Evolutionary conservation across 30 jellyfish, hydroid and myxozoan genomes (phyloP).

Genomic region (Catostylus mosaicus): DNA sequence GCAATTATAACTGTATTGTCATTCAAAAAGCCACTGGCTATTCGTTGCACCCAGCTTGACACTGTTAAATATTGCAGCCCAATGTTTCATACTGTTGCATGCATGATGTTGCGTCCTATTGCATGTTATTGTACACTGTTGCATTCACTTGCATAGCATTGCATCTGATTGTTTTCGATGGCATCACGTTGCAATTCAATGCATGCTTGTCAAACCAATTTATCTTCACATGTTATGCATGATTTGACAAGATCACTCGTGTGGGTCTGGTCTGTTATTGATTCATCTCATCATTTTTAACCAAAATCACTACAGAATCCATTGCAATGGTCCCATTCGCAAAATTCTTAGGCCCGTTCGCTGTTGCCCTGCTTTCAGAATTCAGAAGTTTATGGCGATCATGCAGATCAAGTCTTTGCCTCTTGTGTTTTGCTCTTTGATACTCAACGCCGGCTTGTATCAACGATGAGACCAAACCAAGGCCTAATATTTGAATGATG

Average conservation of each 20-base stretch:
- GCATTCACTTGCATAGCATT: not conserved
- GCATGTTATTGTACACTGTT: not conserved
- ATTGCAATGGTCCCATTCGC: conserved; percentile 49
- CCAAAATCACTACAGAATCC: conserved; percentile 66
- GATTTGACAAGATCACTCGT: not conserved
- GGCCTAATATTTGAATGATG: conserved; percentile 41
- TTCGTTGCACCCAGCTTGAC: too few species aligned
- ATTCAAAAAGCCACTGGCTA: too few species aligned
- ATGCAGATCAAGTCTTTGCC: conserved; percentile 43
- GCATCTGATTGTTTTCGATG: too few species aligned
- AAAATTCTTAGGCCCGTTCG: conserved; percentile 42
- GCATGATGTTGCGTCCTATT: not conserved
- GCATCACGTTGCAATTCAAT: too few species aligned
- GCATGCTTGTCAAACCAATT: too few species aligned
- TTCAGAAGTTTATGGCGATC: not conserved
- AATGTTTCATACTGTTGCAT: not conserved
- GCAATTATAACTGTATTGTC: too few species aligned
- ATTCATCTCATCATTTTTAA: conserved; percentile 30
- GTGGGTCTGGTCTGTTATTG: not conserved
- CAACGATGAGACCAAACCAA: conserved; percentile 64
- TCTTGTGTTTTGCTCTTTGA: conserved; percentile 55
- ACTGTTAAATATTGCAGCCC: not conserved
- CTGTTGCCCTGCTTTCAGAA: not conserved
- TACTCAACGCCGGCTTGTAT: conserved; percentile 59
- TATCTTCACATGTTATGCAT: too few species aligned